These are phyloP conservation scores for Chitala chitala DNA, from an alignment of 2,113 vertebrate species.

Conservation along the genomic window DNA sequence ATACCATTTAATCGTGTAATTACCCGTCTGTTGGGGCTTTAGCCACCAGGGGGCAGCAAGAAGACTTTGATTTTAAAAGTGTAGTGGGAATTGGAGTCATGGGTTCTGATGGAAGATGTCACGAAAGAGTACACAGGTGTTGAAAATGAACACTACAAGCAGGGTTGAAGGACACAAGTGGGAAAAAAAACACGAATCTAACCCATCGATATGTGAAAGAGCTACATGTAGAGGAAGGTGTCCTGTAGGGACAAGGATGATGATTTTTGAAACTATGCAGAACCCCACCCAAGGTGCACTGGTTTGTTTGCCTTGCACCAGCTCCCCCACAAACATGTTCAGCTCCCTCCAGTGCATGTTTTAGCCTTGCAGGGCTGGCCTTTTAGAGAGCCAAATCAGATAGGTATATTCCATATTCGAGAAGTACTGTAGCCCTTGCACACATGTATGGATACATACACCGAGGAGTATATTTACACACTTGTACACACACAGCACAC, in stretches of 20 bases:
- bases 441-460: constrained; percentile 28
- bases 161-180: neutral
- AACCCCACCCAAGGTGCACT: neutral
- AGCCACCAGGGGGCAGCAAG: constrained; percentile 43
- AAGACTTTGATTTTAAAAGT: constrained; percentile 38
- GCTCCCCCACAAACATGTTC: neutral
- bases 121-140: constrained; percentile 17
- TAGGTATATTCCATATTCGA: no score
- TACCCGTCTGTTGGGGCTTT: neutral
- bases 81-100: constrained; percentile 30
- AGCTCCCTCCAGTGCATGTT: neutral
- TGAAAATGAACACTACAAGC: neutral
- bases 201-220: neutral
- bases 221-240: neutral
- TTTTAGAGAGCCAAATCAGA: neutral
- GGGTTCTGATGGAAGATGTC: constrained; percentile 33
- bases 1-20: constrained; percentile 14
- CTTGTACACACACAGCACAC: neutral
- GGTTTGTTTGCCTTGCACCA: neutral
- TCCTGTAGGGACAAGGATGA: neutral
- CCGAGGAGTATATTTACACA: no score
- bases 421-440: neutral
- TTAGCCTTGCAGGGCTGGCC: neutral
- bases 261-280: neutral
- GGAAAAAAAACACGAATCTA: neutral